Evolutionary conservation across 2,888 invertebrate genomes (phyloP).

Genomic region (Lasioglossum marginatum): DNA sequence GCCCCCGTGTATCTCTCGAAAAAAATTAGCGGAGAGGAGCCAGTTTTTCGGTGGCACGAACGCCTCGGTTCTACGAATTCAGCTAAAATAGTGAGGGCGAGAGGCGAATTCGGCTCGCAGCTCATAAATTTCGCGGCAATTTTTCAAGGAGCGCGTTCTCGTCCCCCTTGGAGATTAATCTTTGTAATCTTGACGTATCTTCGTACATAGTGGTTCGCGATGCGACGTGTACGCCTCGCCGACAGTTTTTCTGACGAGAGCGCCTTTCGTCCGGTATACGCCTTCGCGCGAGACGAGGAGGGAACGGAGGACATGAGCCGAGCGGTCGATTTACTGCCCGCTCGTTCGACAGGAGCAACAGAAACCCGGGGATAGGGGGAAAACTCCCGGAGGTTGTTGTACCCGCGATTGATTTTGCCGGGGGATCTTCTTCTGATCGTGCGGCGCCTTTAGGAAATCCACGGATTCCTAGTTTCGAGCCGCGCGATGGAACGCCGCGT

Average conservation of each 20-base stretch:
- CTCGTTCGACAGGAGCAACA: slow-evolving; percentile 43
- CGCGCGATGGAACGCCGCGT: background rate
- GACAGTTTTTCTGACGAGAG: slow-evolving; percentile 62
- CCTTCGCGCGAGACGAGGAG: slow-evolving; percentile 35
- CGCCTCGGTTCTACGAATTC: background rate
- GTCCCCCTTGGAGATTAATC: slow-evolving; percentile 44
- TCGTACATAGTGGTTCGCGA: slow-evolving; percentile 48
- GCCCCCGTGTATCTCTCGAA: background rate
- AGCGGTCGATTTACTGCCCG: slow-evolving; percentile 63
- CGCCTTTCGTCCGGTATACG: slow-evolving; percentile 50
- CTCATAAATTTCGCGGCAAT: slow-evolving; percentile 41
- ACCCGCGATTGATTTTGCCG: slow-evolving; percentile 56
- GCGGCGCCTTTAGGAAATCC: slow-evolving; percentile 21
- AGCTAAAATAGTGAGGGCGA: background rate
- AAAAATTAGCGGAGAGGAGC: background rate
- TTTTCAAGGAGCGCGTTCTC: slow-evolving; percentile 34
- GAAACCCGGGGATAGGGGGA: slow-evolving; percentile 28
- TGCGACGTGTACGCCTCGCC: slow-evolving; percentile 52
- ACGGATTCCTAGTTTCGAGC: slow-evolving; percentile 11
- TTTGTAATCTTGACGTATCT: slow-evolving; percentile 58
- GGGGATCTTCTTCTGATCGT: slow-evolving; percentile 3
- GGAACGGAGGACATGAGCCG: slow-evolving; percentile 47
- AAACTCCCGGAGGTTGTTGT: slow-evolving; percentile 53
- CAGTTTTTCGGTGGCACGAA: background rate
- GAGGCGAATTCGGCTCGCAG: slow-evolving; percentile 22